Percentiles rank a stretch among this genome's conserved stretches.
phyloP scores from a whole-genome alignment of 1,140 invertebrate genomes.

The Drosophila lini region DNA sequence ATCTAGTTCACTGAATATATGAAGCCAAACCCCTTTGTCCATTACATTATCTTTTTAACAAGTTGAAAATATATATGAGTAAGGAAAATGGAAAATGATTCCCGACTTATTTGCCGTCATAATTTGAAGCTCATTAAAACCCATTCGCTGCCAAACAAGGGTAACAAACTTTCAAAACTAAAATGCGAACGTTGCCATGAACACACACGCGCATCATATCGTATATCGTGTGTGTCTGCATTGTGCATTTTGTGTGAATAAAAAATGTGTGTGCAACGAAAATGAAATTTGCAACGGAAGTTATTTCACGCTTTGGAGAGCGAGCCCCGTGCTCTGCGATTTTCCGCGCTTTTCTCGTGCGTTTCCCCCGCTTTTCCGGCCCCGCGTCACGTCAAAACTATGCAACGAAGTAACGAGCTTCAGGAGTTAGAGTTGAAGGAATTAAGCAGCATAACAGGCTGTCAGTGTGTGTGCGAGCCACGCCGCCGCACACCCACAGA shows the following conservation, averaged over 20 bases:
- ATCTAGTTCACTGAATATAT: background rate
- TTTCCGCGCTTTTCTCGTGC: slow-evolving; percentile 26
- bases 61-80: slow-evolving; percentile 11
- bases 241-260: slow-evolving; percentile 74
- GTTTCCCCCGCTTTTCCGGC: background rate
- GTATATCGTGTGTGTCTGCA: slow-evolving; percentile 60
- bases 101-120: slow-evolving; percentile 50
- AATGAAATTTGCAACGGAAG: slow-evolving; percentile 81
- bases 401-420: slow-evolving; percentile 71
- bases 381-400: slow-evolving; percentile 66
- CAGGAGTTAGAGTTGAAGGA: slow-evolving; percentile 36
- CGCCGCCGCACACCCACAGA: background rate
- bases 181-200: slow-evolving; percentile 46
- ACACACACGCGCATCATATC: slow-evolving; percentile 12
- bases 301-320: slow-evolving; percentile 77
- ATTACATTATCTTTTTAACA: slow-evolving; percentile 7
- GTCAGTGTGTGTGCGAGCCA: slow-evolving; percentile 37
- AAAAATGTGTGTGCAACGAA: slow-evolving; percentile 77
- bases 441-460: slow-evolving; percentile 77
- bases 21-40: background rate
- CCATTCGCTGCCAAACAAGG: slow-evolving; percentile 49
- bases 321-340: slow-evolving; percentile 18
- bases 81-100: slow-evolving; percentile 5
- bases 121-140: slow-evolving; percentile 77
- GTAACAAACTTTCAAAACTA: slow-evolving; percentile 31